phyloP scores from a whole-genome alignment of 2,113 vertebrate species.

The Ammodytes marinus region DNA sequence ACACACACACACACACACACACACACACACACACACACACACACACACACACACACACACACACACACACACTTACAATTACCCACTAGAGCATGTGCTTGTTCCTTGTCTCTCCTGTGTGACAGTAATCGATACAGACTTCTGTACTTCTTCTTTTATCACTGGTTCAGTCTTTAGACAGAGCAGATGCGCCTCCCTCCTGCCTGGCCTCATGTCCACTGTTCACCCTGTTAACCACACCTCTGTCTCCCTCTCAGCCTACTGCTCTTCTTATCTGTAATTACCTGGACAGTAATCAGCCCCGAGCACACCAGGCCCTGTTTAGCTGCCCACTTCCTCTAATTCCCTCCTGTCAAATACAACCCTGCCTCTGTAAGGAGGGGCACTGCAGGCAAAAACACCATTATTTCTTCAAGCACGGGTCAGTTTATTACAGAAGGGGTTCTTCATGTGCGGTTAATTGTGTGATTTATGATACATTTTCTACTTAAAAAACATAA shows the following conservation, averaged over 20 bases:
- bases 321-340: neutral
- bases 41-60: too few relatives aligned
- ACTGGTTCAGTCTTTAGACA: slow-evolving; percentile 53
- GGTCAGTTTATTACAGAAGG: too few relatives aligned
- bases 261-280: slow-evolving; percentile 27
- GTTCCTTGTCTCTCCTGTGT: slow-evolving; percentile 21
- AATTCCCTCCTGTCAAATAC: slow-evolving; percentile 14
- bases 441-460: too few relatives aligned
- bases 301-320: neutral
- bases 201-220: slow-evolving; percentile 17
- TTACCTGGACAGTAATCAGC: slow-evolving; percentile 41
- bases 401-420: too few relatives aligned
- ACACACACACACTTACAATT: neutral
- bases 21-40: too few relatives aligned
- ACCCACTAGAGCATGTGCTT: slow-evolving; percentile 24
- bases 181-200: slow-evolving; percentile 32
- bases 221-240: neutral
- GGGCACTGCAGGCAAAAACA: too few relatives aligned
- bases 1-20: too few relatives aligned
- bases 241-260: neutral
- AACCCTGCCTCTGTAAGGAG: neutral
- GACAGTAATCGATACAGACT: slow-evolving; percentile 62
- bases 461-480: too few relatives aligned
- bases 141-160: slow-evolving; percentile 41
- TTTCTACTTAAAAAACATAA: too few relatives aligned